These are phyloP conservation scores for Lordiphosa collinella DNA, from an alignment of 1,140 invertebrate species.

Conservation along the genomic window DNA sequence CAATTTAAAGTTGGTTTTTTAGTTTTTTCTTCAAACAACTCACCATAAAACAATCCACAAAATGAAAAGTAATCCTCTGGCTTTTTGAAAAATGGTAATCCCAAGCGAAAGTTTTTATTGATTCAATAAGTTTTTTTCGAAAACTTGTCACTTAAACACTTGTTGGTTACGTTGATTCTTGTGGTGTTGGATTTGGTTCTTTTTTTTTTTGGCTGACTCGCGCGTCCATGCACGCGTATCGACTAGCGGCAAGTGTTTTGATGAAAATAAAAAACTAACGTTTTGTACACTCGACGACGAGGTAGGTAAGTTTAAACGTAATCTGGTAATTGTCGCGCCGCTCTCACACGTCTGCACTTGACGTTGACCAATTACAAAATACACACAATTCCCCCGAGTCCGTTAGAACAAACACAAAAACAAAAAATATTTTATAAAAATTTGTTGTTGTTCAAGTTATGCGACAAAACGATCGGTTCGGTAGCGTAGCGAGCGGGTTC, in stretches of 20 bases:
- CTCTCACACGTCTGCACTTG: constrained; percentile 24
- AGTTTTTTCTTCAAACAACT: too few species aligned
- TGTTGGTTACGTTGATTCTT: constrained; percentile 2
- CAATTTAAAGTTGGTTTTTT: too few species aligned
- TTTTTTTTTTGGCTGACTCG: constrained; percentile 23
- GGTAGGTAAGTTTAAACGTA: constrained; percentile 27
- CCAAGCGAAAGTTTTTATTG: constrained; percentile 8
- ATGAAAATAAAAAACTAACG: constrained; percentile 30
- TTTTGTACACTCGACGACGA: constrained; percentile 18
- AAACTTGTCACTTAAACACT: constrained; percentile 18
- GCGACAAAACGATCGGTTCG: too few species aligned
- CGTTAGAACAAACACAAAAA: constrained; percentile 34
- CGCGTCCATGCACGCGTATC: constrained; percentile 37
- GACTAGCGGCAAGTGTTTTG: constrained; percentile 57
- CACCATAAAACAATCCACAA: constrained; percentile 57
- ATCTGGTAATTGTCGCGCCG: constrained; percentile 4
- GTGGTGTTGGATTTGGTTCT: not conserved
- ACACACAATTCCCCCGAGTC: constrained; percentile 4
- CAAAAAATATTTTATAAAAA: too few species aligned
- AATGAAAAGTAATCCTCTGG: not conserved
- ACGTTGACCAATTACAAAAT: constrained; percentile 52
- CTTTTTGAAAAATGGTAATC: constrained; percentile 7
- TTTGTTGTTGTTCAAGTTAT: too few species aligned
- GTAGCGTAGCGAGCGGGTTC: too few species aligned
- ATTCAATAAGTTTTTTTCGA: constrained; percentile 4